Base-by-base conservation (phyloP, 1,140 invertebrate species). In the Hylaeus volcanicus region DNA sequence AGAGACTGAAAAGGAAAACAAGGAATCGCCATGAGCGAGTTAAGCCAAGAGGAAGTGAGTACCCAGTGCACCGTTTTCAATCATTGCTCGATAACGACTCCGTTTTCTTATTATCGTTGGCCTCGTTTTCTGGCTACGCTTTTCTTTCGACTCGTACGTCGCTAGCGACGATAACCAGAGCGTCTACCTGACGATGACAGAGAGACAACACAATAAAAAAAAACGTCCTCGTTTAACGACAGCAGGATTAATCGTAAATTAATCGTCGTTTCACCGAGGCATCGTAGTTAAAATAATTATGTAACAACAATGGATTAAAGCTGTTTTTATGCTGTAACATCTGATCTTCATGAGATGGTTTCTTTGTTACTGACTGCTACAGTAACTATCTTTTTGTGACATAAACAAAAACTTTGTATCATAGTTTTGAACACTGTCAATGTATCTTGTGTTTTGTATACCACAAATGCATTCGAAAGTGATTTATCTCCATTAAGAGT, bases 41-140 rank as follows among this genome's bases (percentile, higher is more conserved):
- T 96, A 74, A 95, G 94, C 79, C 96, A 96, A 87, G 96, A 97
- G 92, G 96, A 97, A 94, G 96, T 96, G 92, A 94, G 93, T 87
- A 75, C 56, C 72, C 64, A 84, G 68, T 86, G 26, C 48, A 70
- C 45, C 48, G 69, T 81, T 79, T 72, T 77, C 53, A 70, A 53
- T 75, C 63, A 39, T 72, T 77, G 78, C 26, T 74, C 63, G 66
- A 76, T 64, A 72, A 75, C 61, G 41, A 68, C 14, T 64, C 41
- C 53, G 60, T 83, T 74, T 65, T 79, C 43, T 83, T 65, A 39
- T 80, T 66, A 51, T 37, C 14, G n/a, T 60, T 81, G 60, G 39
- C 55, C 68, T 41, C 55, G 51, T 55, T 69, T 60, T 41, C n/a
- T 26, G 9, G 26, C 56, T 37, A 4, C 11, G 8, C n/a, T 26